These are phyloP conservation scores for Alexandromys fortis DNA, from an alignment of 2,113 vertebrate genomes.

Conservation along the genomic window DNA sequence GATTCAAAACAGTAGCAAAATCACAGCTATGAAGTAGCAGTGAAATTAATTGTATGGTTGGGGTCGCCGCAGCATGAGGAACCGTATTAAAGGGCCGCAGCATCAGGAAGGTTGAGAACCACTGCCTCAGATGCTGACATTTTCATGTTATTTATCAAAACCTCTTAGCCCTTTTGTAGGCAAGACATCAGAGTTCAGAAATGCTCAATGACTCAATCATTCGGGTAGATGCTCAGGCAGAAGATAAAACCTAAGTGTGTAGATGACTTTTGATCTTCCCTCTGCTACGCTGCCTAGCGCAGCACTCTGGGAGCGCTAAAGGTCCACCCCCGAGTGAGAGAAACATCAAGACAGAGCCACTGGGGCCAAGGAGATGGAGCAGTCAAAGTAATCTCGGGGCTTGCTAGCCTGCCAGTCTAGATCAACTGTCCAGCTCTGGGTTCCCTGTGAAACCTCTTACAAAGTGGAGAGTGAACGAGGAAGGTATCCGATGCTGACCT, in stretches of 20 bases:
- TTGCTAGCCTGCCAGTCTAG: not conserved
- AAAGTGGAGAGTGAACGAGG: not conserved
- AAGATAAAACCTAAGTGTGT: not conserved
- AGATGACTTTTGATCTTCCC: not conserved
- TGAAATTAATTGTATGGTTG: not conserved
- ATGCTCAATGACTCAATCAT: not conserved
- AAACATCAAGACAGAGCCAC: not conserved
- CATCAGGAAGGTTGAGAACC: not conserved
- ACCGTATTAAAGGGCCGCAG: not conserved
- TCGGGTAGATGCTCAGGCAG: not conserved
- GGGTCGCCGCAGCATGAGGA: not conserved
- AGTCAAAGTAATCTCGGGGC: too few relatives aligned
- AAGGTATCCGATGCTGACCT: not conserved
- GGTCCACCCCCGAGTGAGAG: not conserved
- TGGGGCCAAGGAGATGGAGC: not conserved
- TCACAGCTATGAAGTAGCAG: not conserved
- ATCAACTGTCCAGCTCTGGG: not conserved
- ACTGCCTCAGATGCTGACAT: not conserved
- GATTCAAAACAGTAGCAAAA: not conserved
- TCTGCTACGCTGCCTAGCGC: not conserved
- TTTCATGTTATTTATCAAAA: not conserved
- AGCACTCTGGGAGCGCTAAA: not conserved
- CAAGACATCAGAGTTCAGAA: not conserved
- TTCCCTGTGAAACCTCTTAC: not conserved
- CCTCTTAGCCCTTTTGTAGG: not conserved